phyloP scores from a whole-genome alignment of 1,140 invertebrate species.

The Leptinotarsa undecemlineata region DNA sequence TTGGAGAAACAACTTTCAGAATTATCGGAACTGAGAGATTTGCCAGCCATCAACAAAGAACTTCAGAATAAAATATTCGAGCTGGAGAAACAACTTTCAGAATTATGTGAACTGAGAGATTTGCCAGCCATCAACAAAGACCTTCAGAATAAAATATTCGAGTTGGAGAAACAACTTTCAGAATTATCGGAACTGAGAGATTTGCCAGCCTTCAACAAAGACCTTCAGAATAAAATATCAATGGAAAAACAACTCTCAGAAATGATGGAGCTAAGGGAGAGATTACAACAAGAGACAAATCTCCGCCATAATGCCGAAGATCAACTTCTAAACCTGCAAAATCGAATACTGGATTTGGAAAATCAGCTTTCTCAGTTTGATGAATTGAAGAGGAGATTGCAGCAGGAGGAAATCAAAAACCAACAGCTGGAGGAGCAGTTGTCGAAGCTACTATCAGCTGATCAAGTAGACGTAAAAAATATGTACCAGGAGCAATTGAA shows the following conservation, averaged over 20 bases:
- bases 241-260: neutral
- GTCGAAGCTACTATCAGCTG: neutral
- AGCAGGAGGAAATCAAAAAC: neutral
- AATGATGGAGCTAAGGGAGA: neutral
- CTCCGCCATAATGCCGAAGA: neutral
- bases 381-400: neutral
- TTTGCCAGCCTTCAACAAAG: neutral
- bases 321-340: neutral
- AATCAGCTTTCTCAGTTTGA: neutral
- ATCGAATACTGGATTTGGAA: neutral
- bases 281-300: neutral
- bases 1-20: neutral
- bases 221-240: too few species aligned
- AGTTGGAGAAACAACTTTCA: too few species aligned
- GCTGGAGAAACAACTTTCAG: too few species aligned
- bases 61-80: too few species aligned
- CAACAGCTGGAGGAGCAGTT: neutral
- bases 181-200: neutral
- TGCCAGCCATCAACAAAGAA: neutral
- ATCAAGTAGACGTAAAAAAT: neutral
- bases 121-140: neutral
- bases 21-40: neutral
- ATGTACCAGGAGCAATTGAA: neutral
- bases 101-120: too few species aligned
- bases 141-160: too few species aligned